Base-by-base conservation (phyloP, 2,113 vertebrate genomes). In the Panthera leo region DNA sequence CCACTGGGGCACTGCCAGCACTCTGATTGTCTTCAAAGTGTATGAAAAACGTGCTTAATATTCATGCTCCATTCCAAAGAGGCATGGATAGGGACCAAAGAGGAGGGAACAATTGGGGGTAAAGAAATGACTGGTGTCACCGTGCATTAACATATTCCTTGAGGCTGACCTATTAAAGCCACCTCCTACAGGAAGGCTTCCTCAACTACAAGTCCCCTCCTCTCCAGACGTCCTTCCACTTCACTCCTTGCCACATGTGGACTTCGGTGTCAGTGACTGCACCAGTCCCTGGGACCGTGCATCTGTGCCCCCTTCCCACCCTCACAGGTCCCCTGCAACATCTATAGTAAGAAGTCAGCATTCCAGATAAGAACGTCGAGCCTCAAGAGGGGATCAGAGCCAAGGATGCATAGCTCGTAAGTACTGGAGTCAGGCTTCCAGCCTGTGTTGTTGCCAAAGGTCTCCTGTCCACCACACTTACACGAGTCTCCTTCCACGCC, bases 41-140 rank as follows among this genome's bases (percentile, higher is more conserved):
- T 82, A 80, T 96, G 88, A 97, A 85, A 98, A 98, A 95, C 45
- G 45, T 70, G 78, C 92, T 68, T 80, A 96, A 96, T 95, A 95
- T 70, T 97, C 94, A 75, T 42, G 45, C 89, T 80, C 53, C 51
- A 45, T 75, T 89, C 97, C 90, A 92, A 97, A 97, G 82, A 98
- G 82, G 70, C 85, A 76, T 0, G 4, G n/a, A 95, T 1, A 2
- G 61, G 31, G 95, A 78, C 75, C 68, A 51, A 94, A 78, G 71
- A 95, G 80, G 63, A 91, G 48, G 55, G 29, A 83, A 93, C 27
- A 31, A 80, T 25, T 94, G 65, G 7, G 79, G 85, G 42, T 85
- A 48, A 96, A 97, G 58, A 97, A 97, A 85, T 71, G 82, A 70
- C 75, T 94, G 7, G 34, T 39, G 27, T 86, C 71, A 79, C 18